phyloP scores from a whole-genome alignment of 1,140 invertebrate genomes.

The Meloidogyne hapla region DNA sequence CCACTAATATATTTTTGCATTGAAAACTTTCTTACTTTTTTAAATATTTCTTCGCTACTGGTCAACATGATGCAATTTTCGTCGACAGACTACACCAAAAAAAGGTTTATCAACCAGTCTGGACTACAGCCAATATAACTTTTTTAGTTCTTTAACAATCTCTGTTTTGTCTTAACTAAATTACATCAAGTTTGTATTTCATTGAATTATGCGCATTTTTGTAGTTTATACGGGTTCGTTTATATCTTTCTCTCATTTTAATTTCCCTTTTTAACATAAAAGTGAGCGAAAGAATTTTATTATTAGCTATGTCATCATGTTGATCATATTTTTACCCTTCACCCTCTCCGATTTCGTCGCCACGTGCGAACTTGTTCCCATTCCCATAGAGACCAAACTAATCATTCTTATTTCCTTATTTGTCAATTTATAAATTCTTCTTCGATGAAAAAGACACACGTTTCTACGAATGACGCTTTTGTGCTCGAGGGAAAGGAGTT shows the following conservation, averaged over 20 bases:
- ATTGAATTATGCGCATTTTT: not conserved
- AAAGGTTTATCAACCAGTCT: not conserved
- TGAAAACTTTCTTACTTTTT: not conserved
- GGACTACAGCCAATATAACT: not conserved
- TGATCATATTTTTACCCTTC: not conserved
- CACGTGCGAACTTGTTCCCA: constrained; percentile 28
- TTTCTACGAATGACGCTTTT: constrained; percentile 16
- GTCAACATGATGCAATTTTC: constrained; percentile 31
- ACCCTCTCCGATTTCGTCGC: constrained; percentile 24
- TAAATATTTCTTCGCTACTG: not conserved
- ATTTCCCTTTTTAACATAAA: too few species aligned
- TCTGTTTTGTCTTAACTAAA: not conserved
- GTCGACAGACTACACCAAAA: not conserved
- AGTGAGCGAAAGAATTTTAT: not conserved
- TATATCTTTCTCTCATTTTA: too few species aligned
- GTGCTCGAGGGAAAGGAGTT: not conserved
- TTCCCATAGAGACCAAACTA: not conserved
- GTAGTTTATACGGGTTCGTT: not conserved
- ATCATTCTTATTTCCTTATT: constrained; percentile 3
- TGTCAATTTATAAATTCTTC: constrained; percentile 3
- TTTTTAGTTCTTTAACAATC: not conserved
- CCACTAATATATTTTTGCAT: not conserved
- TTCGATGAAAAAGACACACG: constrained; percentile 18
- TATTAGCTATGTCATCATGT: constrained; percentile 25
- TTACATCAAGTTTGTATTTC: constrained; percentile 14